These are phyloP conservation scores for Harpalus rufipes DNA, from an alignment of 2,888 invertebrate species.

Conservation along the genomic window DNA sequence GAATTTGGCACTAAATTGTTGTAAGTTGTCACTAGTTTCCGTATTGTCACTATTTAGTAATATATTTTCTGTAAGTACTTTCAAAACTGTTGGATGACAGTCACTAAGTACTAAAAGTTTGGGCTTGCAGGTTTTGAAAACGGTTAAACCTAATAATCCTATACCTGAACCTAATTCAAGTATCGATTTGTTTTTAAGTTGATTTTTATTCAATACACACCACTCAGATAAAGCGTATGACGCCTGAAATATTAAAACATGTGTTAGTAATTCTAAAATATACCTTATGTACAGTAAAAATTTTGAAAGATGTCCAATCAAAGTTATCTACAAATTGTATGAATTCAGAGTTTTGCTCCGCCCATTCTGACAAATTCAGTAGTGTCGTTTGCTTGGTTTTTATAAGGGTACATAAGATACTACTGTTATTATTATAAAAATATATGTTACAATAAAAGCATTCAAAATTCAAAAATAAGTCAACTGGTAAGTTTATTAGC, in stretches of 20 bases:
- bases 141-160: constrained; percentile 85
- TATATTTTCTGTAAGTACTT: constrained; percentile 82
- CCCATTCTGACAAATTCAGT: too few relatives aligned
- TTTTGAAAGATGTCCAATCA: too few relatives aligned
- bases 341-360: too few relatives aligned
- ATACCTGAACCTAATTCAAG: constrained; percentile 89
- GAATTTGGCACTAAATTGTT: too few relatives aligned
- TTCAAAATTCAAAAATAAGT: too few relatives aligned
- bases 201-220: constrained; percentile 80
- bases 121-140: constrained; percentile 80
- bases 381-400: too few relatives aligned
- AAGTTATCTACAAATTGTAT: too few relatives aligned
- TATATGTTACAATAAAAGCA: too few relatives aligned
- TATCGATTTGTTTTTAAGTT: constrained; percentile 80
- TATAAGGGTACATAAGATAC: too few relatives aligned
- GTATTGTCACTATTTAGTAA: constrained; percentile 78
- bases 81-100: constrained; percentile 84
- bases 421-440: too few relatives aligned
- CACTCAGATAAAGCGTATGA: constrained; percentile 86
- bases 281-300: too few relatives aligned
- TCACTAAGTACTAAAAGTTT: constrained; percentile 83
- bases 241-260: constrained; percentile 79
- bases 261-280: constrained; percentile 22
- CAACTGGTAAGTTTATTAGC: too few relatives aligned
- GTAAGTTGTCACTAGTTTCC: not conserved